Evolutionary conservation across 2,888 invertebrate genomes (phyloP), one percentile per base, ranked within the genome.

Genomic region (Lapara coniferarum): DNA sequence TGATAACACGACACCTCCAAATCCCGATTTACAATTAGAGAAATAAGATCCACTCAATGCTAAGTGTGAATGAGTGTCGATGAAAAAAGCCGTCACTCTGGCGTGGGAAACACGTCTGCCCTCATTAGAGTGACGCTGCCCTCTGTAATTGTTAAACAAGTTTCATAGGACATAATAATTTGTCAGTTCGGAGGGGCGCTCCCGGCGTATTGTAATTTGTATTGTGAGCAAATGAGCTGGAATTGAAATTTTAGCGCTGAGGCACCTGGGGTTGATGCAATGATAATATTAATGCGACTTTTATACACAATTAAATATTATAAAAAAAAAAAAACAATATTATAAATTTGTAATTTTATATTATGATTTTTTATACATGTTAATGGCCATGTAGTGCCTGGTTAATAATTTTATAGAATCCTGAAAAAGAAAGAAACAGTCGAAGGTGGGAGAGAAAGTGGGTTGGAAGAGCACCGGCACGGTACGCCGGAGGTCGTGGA

Each of bases 71-170:
- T 80, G 77, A 81, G 77, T 79, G 81, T 80, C 79, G 66, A 52
- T 69, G 68, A 77, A 77, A 80, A 75, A 77, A 76, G 73, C 73
- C 71, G 69, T 72, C 83, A 83, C 87, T 87, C 77, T 81, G 84
- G 78, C 90, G 91, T 91, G 91, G 83, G 90, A 91, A 89, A 71
- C 75, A 78, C 19, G 19, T 10, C 49, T 46, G 63, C 63, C 63
- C 49, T 63, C 49, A 59, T 59, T 59, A 46, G 46, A 49, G 57
- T 57, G 57, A 57, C 57, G 57, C 72, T 59, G 70, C 74, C 73
- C 76, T 78, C 81, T 81, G 84, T 87, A 83, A 87, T 88, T 86
- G 85, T 78, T 82, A 83, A 82, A 83, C 84, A 82, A 84, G 80
- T 68, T 59, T 52, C 37, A 52, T 58, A 16, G 10, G 55, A 55